Evolutionary conservation across 1,140 invertebrate genomes (phyloP).

Genomic region (Drosophila obscura): DNA sequence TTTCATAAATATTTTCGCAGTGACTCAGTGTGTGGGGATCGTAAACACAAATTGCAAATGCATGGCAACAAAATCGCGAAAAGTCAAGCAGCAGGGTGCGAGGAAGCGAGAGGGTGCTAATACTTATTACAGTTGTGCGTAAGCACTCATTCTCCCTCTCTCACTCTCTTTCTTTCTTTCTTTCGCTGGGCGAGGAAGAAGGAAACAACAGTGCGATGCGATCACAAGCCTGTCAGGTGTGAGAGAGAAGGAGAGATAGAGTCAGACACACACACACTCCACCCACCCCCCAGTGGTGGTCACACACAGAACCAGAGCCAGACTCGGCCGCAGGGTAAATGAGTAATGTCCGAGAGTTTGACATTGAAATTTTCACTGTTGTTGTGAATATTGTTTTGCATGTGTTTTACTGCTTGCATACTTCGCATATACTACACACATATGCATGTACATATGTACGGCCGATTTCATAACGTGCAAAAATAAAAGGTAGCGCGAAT

Average conservation of each 20-base stretch:
- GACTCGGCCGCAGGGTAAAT: conserved; percentile 21
- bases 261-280: not conserved
- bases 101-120: too few relatives aligned
- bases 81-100: too few relatives aligned
- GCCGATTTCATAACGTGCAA: conserved; percentile 67
- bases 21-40: conserved; percentile 33
- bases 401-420: conserved; percentile 55
- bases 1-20: conserved; percentile 49
- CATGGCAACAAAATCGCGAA: conserved; percentile 5
- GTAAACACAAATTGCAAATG: conserved; percentile 31
- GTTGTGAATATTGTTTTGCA: conserved; percentile 53
- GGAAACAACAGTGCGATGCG: conserved; percentile 48
- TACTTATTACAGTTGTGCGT: too few relatives aligned
- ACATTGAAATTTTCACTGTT: conserved; percentile 66
- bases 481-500: conserved; percentile 38
- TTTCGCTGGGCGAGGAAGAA: conserved; percentile 4
- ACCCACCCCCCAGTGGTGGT: not conserved
- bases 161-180: too few relatives aligned
- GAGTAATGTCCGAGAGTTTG: conserved; percentile 52
- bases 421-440: conserved; percentile 11
- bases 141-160: too few relatives aligned
- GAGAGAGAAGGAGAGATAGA: conserved; percentile 11
- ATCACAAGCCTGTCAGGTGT: conserved; percentile 58
- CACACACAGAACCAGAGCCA: too few relatives aligned
- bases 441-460: conserved; percentile 5